Evolutionary conservation across 1,140 invertebrate species (phyloP).

Genomic region (honey bee (Apis mellifera)): Amel_HAv3.1 CM009935.2:9205501-9206000

Average conservation of each 20-base stretch:
- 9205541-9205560: background rate
- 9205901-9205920: constrained; percentile 26
- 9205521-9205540: constrained; percentile 29
- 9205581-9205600: constrained; percentile 69
- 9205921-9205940: background rate
- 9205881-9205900: constrained; percentile 58
- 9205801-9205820: constrained; percentile 1
- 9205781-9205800: background rate
- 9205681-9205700: constrained; percentile 64
- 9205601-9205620: constrained; percentile 74
- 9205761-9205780: constrained; percentile 25
- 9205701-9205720: constrained; percentile 73
- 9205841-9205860: constrained; percentile 54
- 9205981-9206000: constrained; percentile 69
- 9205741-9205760: constrained; percentile 54
- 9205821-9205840: constrained; percentile 51
- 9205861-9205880: constrained; percentile 54
- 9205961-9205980: constrained; percentile 67
- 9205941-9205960: background rate
- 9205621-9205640: constrained; percentile 76
- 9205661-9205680: constrained; percentile 69
- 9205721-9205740: constrained; percentile 74
- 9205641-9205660: constrained; percentile 77
- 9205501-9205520: background rate
- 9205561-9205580: constrained; percentile 13